These are phyloP conservation scores for Antrozous pallidus DNA, from an alignment of 2,797 vertebrate species.

Conservation along the genomic window DNA sequence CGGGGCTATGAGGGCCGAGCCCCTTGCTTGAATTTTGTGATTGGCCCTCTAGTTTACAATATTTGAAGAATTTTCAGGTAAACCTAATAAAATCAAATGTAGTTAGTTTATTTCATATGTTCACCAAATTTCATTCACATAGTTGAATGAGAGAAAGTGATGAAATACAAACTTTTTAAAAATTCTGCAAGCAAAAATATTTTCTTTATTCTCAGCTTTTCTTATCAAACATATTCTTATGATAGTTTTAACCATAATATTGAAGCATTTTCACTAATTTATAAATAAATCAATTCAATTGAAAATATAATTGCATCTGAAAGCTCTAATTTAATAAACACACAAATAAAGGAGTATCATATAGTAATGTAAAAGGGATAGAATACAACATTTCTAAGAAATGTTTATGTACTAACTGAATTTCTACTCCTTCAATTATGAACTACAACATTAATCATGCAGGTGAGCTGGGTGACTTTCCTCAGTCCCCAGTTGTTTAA, in stretches of 20 bases:
- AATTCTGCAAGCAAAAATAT: background rate
- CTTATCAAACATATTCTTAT: background rate
- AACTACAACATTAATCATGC: conserved; percentile 45
- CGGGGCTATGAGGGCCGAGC: no score
- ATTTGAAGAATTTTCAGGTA: background rate
- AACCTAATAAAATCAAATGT: background rate
- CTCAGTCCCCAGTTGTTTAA: background rate
- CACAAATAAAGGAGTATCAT: conserved; percentile 47
- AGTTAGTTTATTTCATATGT: background rate
- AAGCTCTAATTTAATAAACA: conserved; percentile 65
- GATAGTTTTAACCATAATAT: conserved; percentile 51
- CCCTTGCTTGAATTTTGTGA: no score
- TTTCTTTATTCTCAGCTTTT: background rate
- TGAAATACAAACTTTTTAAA: background rate
- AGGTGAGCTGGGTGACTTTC: background rate
- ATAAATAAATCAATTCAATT: conserved; percentile 61
- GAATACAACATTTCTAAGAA: conserved; percentile 48
- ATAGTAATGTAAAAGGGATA: conserved; percentile 61
- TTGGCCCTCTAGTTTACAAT: no score
- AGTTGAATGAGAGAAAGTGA: background rate
- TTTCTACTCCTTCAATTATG: conserved; percentile 31
- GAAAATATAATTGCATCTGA: conserved; percentile 42
- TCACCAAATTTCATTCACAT: background rate
- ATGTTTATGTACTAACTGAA: background rate
- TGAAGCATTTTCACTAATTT: conserved; percentile 64